These are phyloP conservation scores for Brachyhypopomus occidentalis DNA, from an alignment of 2,113 vertebrate genomes.

Conservation along the genomic window DNA sequence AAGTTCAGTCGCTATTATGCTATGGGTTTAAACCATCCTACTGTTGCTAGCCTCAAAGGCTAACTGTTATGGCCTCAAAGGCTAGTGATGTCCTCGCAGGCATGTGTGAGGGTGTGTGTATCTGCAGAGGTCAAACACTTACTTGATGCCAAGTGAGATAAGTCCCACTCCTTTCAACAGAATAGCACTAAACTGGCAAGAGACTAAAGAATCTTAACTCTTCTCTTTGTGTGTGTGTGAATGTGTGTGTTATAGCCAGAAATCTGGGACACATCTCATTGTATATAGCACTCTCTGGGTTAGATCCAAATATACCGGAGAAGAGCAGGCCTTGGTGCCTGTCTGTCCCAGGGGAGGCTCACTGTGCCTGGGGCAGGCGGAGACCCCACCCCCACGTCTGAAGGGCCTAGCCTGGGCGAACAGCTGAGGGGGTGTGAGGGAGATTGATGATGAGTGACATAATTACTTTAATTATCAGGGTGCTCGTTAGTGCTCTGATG, in stretches of 20 bases:
- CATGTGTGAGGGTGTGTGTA: neutral
- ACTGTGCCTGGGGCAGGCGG: neutral
- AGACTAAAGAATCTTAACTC: conserved; percentile 6
- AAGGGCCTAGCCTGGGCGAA: neutral
- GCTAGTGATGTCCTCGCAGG: too few species aligned
- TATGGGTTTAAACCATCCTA: too few species aligned
- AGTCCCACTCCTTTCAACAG: neutral
- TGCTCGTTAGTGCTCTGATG: neutral
- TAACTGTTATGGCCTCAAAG: too few species aligned
- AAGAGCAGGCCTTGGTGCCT: neutral
- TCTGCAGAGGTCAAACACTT: neutral
- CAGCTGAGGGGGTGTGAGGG: neutral
- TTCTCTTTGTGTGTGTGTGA: conserved; percentile 6
- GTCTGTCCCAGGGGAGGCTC: neutral
- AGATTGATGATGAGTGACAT: neutral
- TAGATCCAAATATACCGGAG: neutral
- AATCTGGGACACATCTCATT: conserved; percentile 37
- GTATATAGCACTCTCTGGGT: conserved; percentile 4
- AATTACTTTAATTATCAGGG: neutral
- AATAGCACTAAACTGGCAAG: conserved; percentile 1
- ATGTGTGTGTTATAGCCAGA: conserved; percentile 5
- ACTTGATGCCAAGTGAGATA: conserved; percentile 27
- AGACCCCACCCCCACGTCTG: neutral
- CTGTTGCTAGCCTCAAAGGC: too few species aligned
- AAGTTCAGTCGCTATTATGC: too few species aligned